Evolutionary conservation across 2,797 vertebrate genomes (phyloP).

Genomic region (Microctenopoma lineatum): DNA sequence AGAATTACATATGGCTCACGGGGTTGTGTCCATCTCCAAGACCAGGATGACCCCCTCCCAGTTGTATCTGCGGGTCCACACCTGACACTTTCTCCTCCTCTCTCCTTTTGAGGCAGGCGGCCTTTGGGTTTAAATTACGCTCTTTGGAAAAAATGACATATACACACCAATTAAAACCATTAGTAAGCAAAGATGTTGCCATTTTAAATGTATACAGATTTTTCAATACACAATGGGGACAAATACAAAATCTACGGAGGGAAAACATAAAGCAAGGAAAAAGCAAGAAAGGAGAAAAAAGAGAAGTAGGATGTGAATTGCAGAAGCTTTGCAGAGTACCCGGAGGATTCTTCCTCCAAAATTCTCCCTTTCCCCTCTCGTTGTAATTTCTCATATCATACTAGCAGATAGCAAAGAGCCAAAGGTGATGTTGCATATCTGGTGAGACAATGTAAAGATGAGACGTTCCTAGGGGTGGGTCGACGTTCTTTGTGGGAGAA

Average conservation of each 20-base stretch:
- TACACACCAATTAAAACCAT: constrained; percentile 9
- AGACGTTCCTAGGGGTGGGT: constrained; percentile 24
- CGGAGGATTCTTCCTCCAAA: constrained; percentile 63
- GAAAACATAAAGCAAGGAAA: constrained; percentile 21
- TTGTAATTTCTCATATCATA: constrained; percentile 24
- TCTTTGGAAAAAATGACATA: constrained; percentile 78
- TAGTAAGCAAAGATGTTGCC: not conserved
- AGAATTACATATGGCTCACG: constrained; percentile 89
- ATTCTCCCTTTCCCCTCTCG: constrained; percentile 50
- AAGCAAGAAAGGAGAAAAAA: constrained; percentile 38
- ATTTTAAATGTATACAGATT: constrained; percentile 12
- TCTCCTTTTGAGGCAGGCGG: constrained; percentile 97
- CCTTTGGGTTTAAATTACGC: constrained; percentile 98
- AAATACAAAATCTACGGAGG: constrained; percentile 8
- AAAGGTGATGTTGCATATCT: constrained; percentile 37
- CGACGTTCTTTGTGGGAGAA: constrained; percentile 26
- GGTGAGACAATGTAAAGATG: constrained; percentile 25
- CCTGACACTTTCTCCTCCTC: constrained; percentile 97
- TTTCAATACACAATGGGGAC: constrained; percentile 15
- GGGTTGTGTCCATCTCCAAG: constrained; percentile 92
- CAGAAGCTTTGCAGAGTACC: constrained; percentile 67
- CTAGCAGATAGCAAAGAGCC: constrained; percentile 42
- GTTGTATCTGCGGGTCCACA: constrained; percentile 92
- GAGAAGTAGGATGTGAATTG: constrained; percentile 45
- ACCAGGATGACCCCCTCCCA: constrained; percentile 89